Evolutionary conservation across 2,888 invertebrate species (phyloP).

Genomic region (Dryobota labecula): DNA sequence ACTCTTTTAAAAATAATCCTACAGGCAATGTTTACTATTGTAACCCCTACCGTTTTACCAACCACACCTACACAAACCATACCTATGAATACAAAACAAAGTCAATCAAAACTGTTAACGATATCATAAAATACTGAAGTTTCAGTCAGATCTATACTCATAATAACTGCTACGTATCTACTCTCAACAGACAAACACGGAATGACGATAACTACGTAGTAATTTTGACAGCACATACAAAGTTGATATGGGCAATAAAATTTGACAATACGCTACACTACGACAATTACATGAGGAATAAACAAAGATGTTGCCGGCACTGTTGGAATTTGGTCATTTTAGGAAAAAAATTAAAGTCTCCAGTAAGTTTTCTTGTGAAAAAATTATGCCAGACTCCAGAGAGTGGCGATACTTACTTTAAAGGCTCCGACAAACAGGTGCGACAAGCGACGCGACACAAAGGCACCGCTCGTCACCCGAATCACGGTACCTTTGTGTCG

Average conservation of each 20-base stretch:
- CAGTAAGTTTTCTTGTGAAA: too few relatives aligned
- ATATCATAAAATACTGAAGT: slow-evolving; percentile 31
- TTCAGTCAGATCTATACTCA: slow-evolving; percentile 22
- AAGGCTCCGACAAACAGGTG: too few relatives aligned
- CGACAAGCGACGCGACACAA: too few relatives aligned
- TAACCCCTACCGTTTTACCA: not conserved
- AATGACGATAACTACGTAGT: slow-evolving; percentile 56
- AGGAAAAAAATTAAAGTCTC: too few relatives aligned
- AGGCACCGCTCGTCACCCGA: too few relatives aligned
- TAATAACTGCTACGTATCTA: slow-evolving; percentile 22
- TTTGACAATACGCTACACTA: slow-evolving; percentile 80
- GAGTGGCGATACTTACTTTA: too few relatives aligned
- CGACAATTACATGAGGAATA: slow-evolving; percentile 85
- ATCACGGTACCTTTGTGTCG: too few relatives aligned
- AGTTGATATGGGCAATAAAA: slow-evolving; percentile 89
- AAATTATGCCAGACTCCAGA: too few relatives aligned
- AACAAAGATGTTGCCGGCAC: slow-evolving; percentile 73
- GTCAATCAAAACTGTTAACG: slow-evolving; percentile 28
- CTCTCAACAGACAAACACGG: slow-evolving; percentile 45
- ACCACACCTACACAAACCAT: not conserved
- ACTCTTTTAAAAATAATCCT: too few relatives aligned
- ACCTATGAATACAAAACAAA: not conserved
- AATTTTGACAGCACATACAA: slow-evolving; percentile 71
- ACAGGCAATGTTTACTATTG: too few relatives aligned
- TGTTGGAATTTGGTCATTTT: slow-evolving; percentile 1